A percentile compares a stretch with the other conserved stretches of the same genome.
These are phyloP conservation scores for Drosophila miranda DNA, from an alignment of 1,140 invertebrate genomes.

Conservation along the genomic window DNA sequence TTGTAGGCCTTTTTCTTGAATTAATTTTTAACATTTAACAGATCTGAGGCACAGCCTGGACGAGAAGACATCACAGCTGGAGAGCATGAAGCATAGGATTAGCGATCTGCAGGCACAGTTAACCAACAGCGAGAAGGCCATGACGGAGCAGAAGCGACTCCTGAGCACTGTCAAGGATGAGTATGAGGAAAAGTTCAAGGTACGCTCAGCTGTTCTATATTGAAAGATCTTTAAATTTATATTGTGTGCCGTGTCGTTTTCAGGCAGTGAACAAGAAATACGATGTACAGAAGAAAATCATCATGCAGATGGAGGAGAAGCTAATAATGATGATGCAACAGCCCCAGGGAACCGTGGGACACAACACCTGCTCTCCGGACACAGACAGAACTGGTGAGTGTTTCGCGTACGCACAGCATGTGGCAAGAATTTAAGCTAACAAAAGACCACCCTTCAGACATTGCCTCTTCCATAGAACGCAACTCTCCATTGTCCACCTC, in stretches of 20 bases:
- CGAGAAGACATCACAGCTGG: conserved; percentile 81
- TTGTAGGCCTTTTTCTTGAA: neutral
- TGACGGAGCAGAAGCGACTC: conserved; percentile 83
- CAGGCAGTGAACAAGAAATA: conserved; percentile 89
- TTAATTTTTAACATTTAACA: conserved; percentile 34
- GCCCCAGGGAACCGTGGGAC: conserved; percentile 82
- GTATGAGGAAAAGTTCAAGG: conserved; percentile 83
- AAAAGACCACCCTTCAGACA: conserved; percentile 75
- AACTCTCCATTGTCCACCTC: conserved; percentile 84
- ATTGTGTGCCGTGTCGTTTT: conserved; percentile 6
- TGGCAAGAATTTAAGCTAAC: conserved; percentile 3
- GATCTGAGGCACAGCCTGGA: conserved; percentile 81
- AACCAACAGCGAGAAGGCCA: conserved; percentile 83
- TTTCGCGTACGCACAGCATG: neutral
- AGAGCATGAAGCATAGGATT: conserved; percentile 83
- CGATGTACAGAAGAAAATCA: conserved; percentile 86
- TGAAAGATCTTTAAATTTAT: neutral
- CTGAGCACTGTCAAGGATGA: conserved; percentile 84
- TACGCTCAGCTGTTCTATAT: conserved; percentile 37
- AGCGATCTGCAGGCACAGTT: conserved; percentile 83
- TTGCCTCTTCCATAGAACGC: conserved; percentile 82
- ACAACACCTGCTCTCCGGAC: conserved; percentile 71
- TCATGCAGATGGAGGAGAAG: conserved; percentile 86
- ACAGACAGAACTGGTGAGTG: conserved; percentile 78
- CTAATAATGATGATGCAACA: conserved; percentile 84